These are phyloP conservation scores for Micromys minutus DNA, from an alignment of 2,113 vertebrate species.

Conservation along the genomic window DNA sequence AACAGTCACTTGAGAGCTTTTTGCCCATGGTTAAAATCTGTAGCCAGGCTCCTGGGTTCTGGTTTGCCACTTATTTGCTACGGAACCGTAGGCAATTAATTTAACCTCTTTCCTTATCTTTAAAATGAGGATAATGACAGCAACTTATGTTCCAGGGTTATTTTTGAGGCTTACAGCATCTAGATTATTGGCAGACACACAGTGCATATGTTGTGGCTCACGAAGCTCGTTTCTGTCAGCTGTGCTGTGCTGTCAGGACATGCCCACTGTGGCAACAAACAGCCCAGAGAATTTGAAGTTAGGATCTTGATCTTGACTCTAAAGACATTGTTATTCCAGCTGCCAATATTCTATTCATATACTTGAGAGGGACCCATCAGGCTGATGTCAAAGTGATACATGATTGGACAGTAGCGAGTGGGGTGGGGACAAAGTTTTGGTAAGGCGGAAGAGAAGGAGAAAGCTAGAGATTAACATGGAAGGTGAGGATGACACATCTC, in stretches of 20 bases:
- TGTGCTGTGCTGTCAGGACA: not conserved
- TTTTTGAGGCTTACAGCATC: not conserved
- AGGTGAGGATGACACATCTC: too few relatives aligned
- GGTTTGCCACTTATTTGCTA: not conserved
- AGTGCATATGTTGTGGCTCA: not conserved
- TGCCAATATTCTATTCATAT: not conserved
- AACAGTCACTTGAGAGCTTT: not conserved
- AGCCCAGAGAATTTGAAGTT: not conserved
- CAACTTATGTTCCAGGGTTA: not conserved
- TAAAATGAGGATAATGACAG: not conserved
- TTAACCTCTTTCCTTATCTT: conserved; percentile 1
- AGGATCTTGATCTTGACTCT: conserved; percentile 9
- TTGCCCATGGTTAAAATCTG: not conserved
- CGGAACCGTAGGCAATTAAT: not conserved
- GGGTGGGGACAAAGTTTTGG: too few relatives aligned
- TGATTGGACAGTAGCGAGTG: too few relatives aligned
- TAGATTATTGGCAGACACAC: not conserved
- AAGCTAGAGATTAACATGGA: too few relatives aligned
- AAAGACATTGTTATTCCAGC: not conserved
- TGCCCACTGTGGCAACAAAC: not conserved
- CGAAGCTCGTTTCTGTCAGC: not conserved
- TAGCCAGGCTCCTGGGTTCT: not conserved
- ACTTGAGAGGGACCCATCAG: not conserved
- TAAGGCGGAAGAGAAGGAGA: too few relatives aligned
- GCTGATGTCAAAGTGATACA: too few relatives aligned